Conservation (phyloP, 1,140 invertebrate genomes). For the Dinoponera quadriceps region DNA sequence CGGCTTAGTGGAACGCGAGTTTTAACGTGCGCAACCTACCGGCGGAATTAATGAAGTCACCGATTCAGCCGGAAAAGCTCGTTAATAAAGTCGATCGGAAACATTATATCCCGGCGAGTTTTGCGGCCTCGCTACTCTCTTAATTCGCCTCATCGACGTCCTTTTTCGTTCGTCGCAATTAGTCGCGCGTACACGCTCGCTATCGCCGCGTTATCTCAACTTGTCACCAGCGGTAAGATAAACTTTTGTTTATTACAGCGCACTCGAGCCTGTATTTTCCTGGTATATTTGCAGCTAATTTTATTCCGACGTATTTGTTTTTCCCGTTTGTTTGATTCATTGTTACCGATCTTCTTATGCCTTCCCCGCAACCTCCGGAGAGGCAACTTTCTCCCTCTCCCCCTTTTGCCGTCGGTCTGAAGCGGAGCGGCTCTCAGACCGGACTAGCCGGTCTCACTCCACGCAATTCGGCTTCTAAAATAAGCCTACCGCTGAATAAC, state of each 20-base stretch:
- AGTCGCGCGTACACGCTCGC: background rate
- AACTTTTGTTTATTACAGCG: background rate
- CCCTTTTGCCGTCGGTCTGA: background rate
- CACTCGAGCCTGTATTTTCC: too few relatives aligned
- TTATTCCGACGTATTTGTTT: background rate
- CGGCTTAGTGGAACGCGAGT: conserved; percentile 45
- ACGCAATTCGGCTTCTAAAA: conserved; percentile 77
- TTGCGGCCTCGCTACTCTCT: background rate
- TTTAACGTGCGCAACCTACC: background rate
- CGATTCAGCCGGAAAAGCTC: conserved; percentile 13
- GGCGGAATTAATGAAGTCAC: conserved; percentile 18
- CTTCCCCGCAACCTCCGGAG: background rate
- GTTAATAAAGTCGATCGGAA: conserved; percentile 31
- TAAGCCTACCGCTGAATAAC: conserved; percentile 77
- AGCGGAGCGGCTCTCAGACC: conserved; percentile 11
- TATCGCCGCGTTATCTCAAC: background rate
- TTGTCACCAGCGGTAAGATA: background rate
- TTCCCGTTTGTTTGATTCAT: background rate
- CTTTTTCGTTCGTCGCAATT: background rate
- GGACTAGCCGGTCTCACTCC: conserved; percentile 36
- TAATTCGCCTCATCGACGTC: background rate
- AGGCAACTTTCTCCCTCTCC: background rate
- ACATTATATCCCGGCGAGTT: background rate
- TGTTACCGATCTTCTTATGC: conserved; percentile 23
- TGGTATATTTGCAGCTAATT: background rate